phyloP scores from a whole-genome alignment of 1,140 invertebrate species.

The Megalopta genalis region DNA sequence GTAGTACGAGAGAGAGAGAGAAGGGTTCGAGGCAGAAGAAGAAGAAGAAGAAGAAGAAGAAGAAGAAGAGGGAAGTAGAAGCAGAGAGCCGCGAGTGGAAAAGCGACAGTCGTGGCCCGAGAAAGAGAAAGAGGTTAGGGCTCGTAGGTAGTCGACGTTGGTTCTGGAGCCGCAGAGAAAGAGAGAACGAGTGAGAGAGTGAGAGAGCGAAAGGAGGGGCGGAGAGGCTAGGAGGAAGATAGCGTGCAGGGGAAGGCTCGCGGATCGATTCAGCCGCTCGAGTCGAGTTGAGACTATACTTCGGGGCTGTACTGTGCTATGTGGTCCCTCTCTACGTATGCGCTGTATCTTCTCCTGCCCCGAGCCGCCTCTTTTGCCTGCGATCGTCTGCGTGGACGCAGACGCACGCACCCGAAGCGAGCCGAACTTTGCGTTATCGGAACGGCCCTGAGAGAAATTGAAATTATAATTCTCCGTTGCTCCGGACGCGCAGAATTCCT shows the following conservation, averaged over 20 bases:
- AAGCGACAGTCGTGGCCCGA: not conserved
- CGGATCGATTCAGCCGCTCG: conserved; percentile 78
- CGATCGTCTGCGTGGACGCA: not conserved
- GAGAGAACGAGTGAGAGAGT: conserved; percentile 42
- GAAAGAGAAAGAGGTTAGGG: conserved; percentile 27
- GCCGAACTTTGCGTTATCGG: no score
- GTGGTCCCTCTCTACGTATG: conserved; percentile 46
- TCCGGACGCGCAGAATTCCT: no score
- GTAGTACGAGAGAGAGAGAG: not conserved
- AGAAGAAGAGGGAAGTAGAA: conserved; percentile 3
- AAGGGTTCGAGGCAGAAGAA: not conserved
- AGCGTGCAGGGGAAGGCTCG: conserved; percentile 65
- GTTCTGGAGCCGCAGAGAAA: conserved; percentile 62
- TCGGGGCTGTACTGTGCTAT: conserved; percentile 58
- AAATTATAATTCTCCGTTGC: no score
- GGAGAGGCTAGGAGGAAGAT: conserved; percentile 29
- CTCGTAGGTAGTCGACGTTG: conserved; percentile 54
- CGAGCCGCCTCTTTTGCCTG: conserved; percentile 1
- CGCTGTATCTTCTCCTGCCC: conserved; percentile 36
- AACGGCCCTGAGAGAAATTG: no score
- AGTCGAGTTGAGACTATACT: conserved; percentile 76
- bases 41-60: conserved; percentile 2
- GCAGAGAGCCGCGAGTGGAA: conserved; percentile 7
- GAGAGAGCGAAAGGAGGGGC: conserved; percentile 42
- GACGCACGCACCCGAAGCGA: not conserved